A percentile compares a stretch with the other conserved stretches of the same genome.
Conservation (phyloP, 2,113 vertebrate species). For the Nematolebias whitei region DNA sequence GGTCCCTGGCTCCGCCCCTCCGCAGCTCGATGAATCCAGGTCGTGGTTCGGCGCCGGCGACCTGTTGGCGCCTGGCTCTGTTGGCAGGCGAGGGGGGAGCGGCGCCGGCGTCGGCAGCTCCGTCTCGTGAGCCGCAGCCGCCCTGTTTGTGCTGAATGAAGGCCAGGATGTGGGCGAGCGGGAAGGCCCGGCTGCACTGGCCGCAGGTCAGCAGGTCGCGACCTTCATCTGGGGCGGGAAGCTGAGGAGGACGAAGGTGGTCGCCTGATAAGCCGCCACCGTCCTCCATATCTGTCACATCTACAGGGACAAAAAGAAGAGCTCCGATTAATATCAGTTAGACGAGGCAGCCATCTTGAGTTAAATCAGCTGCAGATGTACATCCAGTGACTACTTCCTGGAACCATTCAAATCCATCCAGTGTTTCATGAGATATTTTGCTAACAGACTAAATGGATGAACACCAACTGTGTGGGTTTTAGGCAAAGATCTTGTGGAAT, state of each 20-base stretch:
- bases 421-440: no score
- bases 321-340: not conserved
- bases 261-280: constrained; percentile 26
- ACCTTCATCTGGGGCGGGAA: constrained; percentile 26
- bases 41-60: constrained; percentile 18
- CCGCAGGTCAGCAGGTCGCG: constrained; percentile 83
- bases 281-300: constrained; percentile 48
- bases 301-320: constrained; percentile 39
- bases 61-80: constrained; percentile 29
- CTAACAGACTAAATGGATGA: no score
- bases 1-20: constrained; percentile 51
- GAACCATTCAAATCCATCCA: no score
- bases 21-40: constrained; percentile 75
- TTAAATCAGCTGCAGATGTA: no score
- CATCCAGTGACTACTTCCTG: no score
- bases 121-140: constrained; percentile 57
- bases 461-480: no score
- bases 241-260: constrained; percentile 26
- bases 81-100: constrained; percentile 78
- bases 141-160: constrained; percentile 86
- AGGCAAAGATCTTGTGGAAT: no score
- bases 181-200: constrained; percentile 82
- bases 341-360: no score
- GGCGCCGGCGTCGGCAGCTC: constrained; percentile 19
- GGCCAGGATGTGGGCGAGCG: constrained; percentile 80